Conservation (phyloP, 2,797 vertebrate genomes). For the Sparidentex hasta region DNA sequence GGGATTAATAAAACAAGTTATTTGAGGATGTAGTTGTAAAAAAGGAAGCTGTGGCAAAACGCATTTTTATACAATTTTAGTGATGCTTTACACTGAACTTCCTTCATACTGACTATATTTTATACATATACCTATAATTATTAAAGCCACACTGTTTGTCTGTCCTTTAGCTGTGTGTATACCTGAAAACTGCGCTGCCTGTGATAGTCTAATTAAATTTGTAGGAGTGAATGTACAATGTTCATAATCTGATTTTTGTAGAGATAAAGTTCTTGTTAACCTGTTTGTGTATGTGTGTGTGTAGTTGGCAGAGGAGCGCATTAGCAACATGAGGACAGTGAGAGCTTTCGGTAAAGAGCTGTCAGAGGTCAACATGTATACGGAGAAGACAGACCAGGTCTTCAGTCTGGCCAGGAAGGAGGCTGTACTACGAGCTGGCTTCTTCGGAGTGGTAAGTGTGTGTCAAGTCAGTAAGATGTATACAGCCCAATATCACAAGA, state of each 20-base stretch:
- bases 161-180: background rate
- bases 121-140: too few species aligned
- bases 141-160: slow-evolving; percentile 6
- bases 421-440: slow-evolving; percentile 90
- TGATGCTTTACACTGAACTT: background rate
- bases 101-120: background rate
- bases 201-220: slow-evolving; percentile 26
- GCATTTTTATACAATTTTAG: background rate
- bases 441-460: slow-evolving; percentile 94
- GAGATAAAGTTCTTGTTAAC: slow-evolving; percentile 19
- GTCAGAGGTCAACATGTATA: slow-evolving; percentile 89
- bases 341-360: slow-evolving; percentile 96
- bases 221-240: slow-evolving; percentile 24
- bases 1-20: background rate
- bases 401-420: slow-evolving; percentile 91
- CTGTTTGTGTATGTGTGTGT: slow-evolving; percentile 39
- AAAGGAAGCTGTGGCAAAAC: background rate
- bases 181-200: background rate
- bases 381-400: slow-evolving; percentile 86
- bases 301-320: slow-evolving; percentile 96
- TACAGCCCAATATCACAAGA: background rate
- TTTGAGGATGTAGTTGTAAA: slow-evolving; percentile 8
- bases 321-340: slow-evolving; percentile 95
- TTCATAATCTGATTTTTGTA: slow-evolving; percentile 24
- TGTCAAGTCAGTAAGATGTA: background rate